Base-by-base conservation (phyloP, 2,113 vertebrate genomes). In the Galbula dea region DNA sequence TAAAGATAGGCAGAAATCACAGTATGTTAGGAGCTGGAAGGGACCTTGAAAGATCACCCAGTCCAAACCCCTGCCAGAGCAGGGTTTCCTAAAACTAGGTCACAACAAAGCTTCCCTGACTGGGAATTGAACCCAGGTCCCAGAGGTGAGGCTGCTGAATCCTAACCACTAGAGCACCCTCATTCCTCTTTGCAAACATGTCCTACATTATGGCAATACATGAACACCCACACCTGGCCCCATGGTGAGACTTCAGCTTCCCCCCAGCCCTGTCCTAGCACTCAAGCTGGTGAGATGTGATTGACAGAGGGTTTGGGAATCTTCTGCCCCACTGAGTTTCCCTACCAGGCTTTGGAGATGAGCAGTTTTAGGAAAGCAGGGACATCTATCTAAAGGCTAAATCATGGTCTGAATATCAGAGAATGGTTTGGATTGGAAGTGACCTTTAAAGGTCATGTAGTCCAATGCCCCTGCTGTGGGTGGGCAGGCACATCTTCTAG, bases 1-100 rank as follows among this genome's bases (percentile, higher is more conserved):
- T 93, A 93, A 90, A 94, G 52, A 78, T 46, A 55, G 41, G 90
- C 52, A 81, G 59, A 93, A 94, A 83, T 36, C 1, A 87, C n/a
- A n/a, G n/a, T n/a, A n/a, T n/a, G n/a, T n/a, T n/a, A n/a, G n/a
- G n/a, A n/a, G n/a, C n/a, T n/a, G n/a, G n/a, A n/a, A n/a, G n/a
- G n/a, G n/a, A n/a, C n/a, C n/a, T n/a, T n/a, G n/a, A n/a, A n/a
- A n/a, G n/a, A n/a, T n/a, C n/a, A n/a, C n/a, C n/a, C n/a, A n/a
- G n/a, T n/a, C n/a, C n/a, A n/a, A n/a, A n/a, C n/a, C n/a, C n/a
- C n/a, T n/a, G n/a, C n/a, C n/a, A n/a, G n/a, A n/a, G n/a, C n/a
- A n/a, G n/a, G n/a, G n/a, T n/a, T n/a, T n/a, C n/a, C n/a, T n/a
- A n/a, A n/a, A n/a, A n/a, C n/a, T n/a, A n/a, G n/a, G n/a, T n/a